Evolutionary conservation across 2,797 vertebrate genomes (phyloP), one percentile per base, ranked within the genome.

Genomic region (Karalla daura): DNA sequence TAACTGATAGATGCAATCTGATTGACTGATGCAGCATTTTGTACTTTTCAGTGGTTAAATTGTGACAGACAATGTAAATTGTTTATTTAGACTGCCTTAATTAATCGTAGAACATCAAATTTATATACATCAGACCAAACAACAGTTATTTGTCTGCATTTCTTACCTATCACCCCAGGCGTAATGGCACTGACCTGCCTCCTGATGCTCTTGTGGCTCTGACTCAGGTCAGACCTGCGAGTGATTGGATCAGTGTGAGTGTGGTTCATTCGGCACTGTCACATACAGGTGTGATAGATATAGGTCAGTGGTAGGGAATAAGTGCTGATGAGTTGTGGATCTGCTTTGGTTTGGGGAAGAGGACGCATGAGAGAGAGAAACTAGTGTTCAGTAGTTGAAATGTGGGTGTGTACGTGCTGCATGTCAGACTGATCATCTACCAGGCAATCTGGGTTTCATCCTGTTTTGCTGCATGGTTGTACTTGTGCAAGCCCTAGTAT

Each of bases 231-330:
- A 50, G 44, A 41, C 28, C 66, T 60, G 61, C 74, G 74, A 77
- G 70, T 80, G 80, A 65, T 55, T 51, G 51, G 75, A 81, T 84
- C 85, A 77, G 72, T 30, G 63, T 18, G 66, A 81, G 88, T 87
- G 63, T 83, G 85, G 87, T 87, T 83, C 86, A 87, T 70, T 73
- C 17, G 36, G 35, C 37, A 44, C 54, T 50, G 75, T 81, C 65
- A 71, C 78, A 77, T 66, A 60, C 84, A 88, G 83, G 85, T 91
- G 80, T 67, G 74, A 86, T 76, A 77, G 78, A 88, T 90, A 61
- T 83, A 84, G 86, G 85, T 86, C 87, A 90, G 69, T 44, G 75
- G 62, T 20, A 36, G 63, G 55, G 51, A 47, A 51, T 60, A 60
- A 70, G 50, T 73, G 65, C 51, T 80, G 81, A 84, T 88, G 83